Conservation (phyloP, 2,888 invertebrate species). For the Drosophila putrida region DNA sequence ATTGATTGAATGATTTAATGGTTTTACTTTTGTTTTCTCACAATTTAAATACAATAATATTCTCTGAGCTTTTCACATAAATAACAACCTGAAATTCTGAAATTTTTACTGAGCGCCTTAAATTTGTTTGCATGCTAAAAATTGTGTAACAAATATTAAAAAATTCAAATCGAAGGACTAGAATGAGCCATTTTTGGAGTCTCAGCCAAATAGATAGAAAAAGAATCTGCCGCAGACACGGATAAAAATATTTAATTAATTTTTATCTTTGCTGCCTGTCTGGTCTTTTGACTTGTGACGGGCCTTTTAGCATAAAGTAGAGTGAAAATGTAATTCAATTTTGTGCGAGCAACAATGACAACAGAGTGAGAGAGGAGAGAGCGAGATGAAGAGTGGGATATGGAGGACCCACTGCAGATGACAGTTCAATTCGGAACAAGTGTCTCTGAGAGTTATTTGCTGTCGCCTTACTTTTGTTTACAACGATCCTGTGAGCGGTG, state of each 20-base stretch:
- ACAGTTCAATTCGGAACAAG: constrained; percentile 77
- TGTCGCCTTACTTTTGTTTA: constrained; percentile 74
- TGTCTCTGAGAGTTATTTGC: constrained; percentile 74
- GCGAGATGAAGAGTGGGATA: neutral
- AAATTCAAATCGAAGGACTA: constrained; percentile 5
- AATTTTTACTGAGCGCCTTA: neutral
- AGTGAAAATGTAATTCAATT: constrained; percentile 80
- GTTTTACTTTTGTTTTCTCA: neutral
- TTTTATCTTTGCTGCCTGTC: constrained; percentile 58
- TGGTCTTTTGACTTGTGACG: constrained; percentile 40
- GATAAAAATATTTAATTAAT: constrained; percentile 66
- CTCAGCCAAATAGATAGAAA: constrained; percentile 5
- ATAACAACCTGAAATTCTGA: neutral
- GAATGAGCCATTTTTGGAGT: neutral
- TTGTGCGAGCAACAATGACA: constrained; percentile 38
- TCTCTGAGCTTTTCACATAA: neutral
- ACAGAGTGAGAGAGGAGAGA: neutral
- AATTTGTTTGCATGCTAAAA: neutral
- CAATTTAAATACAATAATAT: constrained; percentile 12
- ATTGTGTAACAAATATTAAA: neutral
- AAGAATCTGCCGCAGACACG: constrained; percentile 30
- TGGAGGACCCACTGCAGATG: constrained; percentile 60
- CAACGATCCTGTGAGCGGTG: constrained; percentile 39
- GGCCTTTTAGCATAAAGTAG: constrained; percentile 70
- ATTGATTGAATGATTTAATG: constrained; percentile 2